Evolutionary conservation across 2,888 invertebrate genomes (phyloP).

Genomic region (Caenorhabditis sp.): DNA sequence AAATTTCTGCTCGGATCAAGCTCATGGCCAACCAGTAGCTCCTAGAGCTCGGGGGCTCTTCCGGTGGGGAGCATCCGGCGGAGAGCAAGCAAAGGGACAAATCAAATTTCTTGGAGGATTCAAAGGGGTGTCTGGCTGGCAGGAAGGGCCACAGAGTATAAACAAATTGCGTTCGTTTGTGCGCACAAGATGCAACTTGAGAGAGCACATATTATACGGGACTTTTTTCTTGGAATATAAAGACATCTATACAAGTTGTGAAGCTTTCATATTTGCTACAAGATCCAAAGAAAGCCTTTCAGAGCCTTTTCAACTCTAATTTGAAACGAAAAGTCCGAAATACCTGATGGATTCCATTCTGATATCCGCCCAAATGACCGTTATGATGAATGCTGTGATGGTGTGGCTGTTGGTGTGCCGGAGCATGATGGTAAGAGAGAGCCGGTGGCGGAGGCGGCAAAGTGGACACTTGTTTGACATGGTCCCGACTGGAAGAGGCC

Average conservation of each 20-base stretch:
- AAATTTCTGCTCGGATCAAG: too few species aligned
- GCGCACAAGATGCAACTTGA: too few species aligned
- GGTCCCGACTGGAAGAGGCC: slow-evolving; percentile 34
- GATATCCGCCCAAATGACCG: slow-evolving; percentile 1
- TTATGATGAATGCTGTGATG: slow-evolving; percentile 19
- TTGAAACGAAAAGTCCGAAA: not conserved
- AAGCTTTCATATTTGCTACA: too few species aligned
- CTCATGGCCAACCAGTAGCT: too few species aligned
- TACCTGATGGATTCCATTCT: slow-evolving; percentile 44
- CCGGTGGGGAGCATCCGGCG: not conserved
- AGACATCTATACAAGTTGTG: too few species aligned
- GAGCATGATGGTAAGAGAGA: slow-evolving; percentile 3
- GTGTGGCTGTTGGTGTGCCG: slow-evolving; percentile 8
- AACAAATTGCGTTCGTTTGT: slow-evolving; percentile 18
- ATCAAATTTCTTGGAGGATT: too few species aligned
- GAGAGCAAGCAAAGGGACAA: slow-evolving; percentile 3
- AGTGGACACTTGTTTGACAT: slow-evolving; percentile 10
- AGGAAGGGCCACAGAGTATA: slow-evolving; percentile 20
- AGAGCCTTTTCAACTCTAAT: too few species aligned
- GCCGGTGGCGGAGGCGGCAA: slow-evolving; percentile 35
- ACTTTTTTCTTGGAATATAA: too few species aligned
- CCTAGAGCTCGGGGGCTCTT: not conserved
- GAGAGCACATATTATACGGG: too few species aligned
- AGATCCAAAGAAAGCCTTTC: too few species aligned
- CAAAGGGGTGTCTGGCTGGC: not conserved